Conservation (phyloP, 2,888 invertebrate genomes). For the Dolichopus griseipennis region DNA sequence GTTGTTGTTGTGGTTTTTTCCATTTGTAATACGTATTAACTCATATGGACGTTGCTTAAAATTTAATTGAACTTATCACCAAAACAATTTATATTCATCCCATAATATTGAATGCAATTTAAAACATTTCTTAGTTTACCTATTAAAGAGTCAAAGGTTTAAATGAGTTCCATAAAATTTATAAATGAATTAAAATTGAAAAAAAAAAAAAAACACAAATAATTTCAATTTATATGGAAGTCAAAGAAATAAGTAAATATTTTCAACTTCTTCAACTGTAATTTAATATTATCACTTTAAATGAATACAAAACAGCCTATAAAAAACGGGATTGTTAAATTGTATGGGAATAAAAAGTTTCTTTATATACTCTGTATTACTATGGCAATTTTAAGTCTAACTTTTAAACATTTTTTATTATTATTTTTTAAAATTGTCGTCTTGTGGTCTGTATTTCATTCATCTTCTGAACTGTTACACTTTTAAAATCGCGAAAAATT, state of each 20-base stretch:
- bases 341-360: no score
- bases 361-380: no score
- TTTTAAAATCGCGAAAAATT: neutral
- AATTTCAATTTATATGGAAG: conserved; percentile 4
- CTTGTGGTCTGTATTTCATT: neutral
- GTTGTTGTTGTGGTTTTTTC: no score
- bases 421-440: no score
- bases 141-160: neutral
- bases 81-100: neutral
- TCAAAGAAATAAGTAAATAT: neutral
- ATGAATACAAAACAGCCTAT: no score
- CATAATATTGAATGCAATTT: neutral
- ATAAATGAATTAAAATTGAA: neutral
- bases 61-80: neutral
- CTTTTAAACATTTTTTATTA: no score
- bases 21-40: no score
- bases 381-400: no score
- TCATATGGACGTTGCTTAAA: no score
- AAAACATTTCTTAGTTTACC: neutral
- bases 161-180: conserved; percentile 3
- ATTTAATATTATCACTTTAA: no score
- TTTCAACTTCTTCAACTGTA: no score
- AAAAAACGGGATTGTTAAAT: no score
- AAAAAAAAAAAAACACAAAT: neutral
- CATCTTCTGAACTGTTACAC: neutral